These are phyloP conservation scores for Drosophila arawakana DNA, from an alignment of 1,140 invertebrate species.

Conservation along the genomic window DNA sequence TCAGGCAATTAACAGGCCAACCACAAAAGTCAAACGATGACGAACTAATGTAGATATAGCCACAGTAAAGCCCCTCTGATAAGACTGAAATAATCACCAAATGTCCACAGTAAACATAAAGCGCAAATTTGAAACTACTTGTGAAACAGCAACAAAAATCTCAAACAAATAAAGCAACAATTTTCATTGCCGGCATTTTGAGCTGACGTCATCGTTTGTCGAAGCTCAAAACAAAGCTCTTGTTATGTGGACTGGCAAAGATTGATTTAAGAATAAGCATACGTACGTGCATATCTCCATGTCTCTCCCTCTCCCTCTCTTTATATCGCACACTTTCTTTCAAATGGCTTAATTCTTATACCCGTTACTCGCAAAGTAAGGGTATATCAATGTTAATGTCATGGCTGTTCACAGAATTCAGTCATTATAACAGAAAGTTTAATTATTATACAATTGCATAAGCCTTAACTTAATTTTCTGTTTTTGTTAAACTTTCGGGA, in stretches of 20 bases:
- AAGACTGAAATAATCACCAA: slow-evolving; percentile 65
- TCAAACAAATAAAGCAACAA: slow-evolving; percentile 3
- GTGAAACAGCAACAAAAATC: not conserved
- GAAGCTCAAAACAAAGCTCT: slow-evolving; percentile 9
- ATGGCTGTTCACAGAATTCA: no score
- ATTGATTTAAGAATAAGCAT: not conserved
- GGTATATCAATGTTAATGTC: no score
- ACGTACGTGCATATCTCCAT: not conserved
- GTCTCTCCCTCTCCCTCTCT: slow-evolving; percentile 2
- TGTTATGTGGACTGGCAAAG: slow-evolving; percentile 7
- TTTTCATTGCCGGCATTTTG: slow-evolving; percentile 18
- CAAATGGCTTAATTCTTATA: slow-evolving; percentile 26
- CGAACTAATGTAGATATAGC: slow-evolving; percentile 23
- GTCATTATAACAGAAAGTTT: no score
- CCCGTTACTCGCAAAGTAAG: no score
- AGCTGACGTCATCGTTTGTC: slow-evolving; percentile 35
- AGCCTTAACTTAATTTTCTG: no score
- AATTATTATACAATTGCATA: no score
- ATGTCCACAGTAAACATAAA: slow-evolving; percentile 39
- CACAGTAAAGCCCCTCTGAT: slow-evolving; percentile 48
- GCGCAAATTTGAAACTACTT: slow-evolving; percentile 18
- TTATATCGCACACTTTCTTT: not conserved
- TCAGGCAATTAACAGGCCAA: slow-evolving; percentile 28
- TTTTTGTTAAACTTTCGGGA: no score
- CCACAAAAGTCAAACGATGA: slow-evolving; percentile 46